phyloP scores from a whole-genome alignment of 2,888 invertebrate species.

The Tuta absoluta region DNA sequence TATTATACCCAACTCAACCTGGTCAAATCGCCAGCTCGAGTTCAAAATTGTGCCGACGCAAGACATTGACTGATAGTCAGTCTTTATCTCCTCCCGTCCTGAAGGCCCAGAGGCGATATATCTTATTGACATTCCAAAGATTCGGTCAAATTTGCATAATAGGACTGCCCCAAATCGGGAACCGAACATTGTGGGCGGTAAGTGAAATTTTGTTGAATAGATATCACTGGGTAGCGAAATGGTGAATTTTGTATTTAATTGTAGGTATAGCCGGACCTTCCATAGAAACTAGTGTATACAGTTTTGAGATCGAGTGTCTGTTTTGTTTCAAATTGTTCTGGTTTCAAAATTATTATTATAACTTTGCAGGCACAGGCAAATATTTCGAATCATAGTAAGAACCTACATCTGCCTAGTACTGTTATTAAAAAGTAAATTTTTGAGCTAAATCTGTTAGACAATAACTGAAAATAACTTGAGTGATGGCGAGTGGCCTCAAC shows the following conservation, averaged over 20 bases:
- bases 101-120: neutral
- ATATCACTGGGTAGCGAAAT: neutral
- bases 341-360: too few species aligned
- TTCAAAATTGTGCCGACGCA: neutral
- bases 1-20: neutral
- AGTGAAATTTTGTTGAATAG: slow-evolving; percentile 11
- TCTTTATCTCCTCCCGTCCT: neutral
- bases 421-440: too few species aligned
- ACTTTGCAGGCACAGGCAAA: too few species aligned
- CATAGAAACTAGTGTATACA: too few species aligned
- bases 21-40: neutral
- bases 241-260: neutral
- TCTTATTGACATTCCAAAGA: slow-evolving; percentile 13
- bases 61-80: slow-evolving; percentile 11
- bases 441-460: too few species aligned
- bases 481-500: too few species aligned
- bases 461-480: too few species aligned
- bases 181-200: slow-evolving; percentile 10
- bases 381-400: too few species aligned
- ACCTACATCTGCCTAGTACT: too few species aligned
- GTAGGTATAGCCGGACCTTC: too few species aligned
- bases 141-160: slow-evolving; percentile 12
- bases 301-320: too few species aligned
- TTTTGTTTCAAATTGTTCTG: too few species aligned
- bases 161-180: neutral